These are phyloP conservation scores for Leucosticte australis DNA, from an alignment of 2,113 vertebrate species.

Conservation along the genomic window DNA sequence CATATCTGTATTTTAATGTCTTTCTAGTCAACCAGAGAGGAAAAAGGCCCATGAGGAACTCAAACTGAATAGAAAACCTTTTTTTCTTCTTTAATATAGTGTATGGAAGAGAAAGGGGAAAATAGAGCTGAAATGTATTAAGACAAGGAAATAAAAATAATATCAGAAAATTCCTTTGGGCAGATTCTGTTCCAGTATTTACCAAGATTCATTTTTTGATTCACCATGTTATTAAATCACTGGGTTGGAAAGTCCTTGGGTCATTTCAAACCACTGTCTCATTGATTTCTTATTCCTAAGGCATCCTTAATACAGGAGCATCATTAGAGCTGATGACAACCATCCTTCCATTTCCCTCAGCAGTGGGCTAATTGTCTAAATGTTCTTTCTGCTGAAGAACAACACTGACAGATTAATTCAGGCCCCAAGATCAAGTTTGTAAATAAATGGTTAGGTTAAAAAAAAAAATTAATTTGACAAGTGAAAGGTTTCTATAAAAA, in stretches of 20 bases:
- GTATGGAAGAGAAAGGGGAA: background rate
- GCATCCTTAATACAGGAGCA: background rate
- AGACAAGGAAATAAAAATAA: conserved; percentile 28
- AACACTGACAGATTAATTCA: background rate
- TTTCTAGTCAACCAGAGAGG: background rate
- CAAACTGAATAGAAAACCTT: background rate
- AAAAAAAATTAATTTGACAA: background rate
- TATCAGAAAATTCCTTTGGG: conserved; percentile 28
- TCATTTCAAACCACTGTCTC: conserved; percentile 35
- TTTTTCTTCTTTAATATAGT: background rate
- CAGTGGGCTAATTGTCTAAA: background rate
- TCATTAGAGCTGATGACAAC: background rate
- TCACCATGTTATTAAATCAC: background rate
- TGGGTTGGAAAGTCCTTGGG: conserved; percentile 6
- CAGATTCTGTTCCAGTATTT: conserved; percentile 16
- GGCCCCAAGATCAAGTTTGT: background rate
- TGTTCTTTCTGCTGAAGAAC: background rate
- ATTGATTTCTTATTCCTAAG: conserved; percentile 34
- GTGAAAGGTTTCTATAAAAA: background rate
- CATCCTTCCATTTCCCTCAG: background rate
- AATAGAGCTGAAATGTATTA: background rate
- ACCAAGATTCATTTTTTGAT: background rate
- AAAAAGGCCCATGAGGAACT: background rate
- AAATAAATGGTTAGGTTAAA: background rate
- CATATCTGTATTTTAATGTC: conserved; percentile 40